Percentiles rank a stretch among this genome's conserved stretches.
phyloP scores from a whole-genome alignment of 2,888 invertebrate genomes.

The Aspidiotus destructor region DNA sequence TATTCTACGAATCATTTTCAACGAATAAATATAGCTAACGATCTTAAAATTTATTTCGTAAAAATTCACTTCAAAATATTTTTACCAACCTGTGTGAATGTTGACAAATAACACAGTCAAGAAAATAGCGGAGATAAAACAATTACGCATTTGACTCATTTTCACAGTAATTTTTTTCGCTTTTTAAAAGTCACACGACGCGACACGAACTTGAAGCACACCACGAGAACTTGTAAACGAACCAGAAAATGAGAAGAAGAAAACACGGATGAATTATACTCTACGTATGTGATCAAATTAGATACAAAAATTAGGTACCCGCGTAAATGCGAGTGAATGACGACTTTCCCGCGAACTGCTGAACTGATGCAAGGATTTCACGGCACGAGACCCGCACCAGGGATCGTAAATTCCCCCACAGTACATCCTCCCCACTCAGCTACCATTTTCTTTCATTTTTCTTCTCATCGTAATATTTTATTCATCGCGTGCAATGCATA shows the following conservation, averaged over 20 bases:
- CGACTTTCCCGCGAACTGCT: no score
- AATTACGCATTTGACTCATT: constrained; percentile 19
- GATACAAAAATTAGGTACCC: no score
- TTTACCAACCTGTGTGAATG: constrained; percentile 10
- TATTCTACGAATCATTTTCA: no score
- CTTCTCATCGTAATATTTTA: no score
- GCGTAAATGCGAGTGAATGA: no score
- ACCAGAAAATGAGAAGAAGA: background rate
- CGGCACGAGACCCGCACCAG: background rate
- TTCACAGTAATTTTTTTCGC: constrained; percentile 9
- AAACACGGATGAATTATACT: background rate
- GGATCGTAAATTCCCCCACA: constrained; percentile 1
- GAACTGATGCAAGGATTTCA: background rate
- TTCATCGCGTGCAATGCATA: no score
- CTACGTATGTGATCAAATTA: no score
- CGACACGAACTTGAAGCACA: no score
- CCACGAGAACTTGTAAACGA: background rate
- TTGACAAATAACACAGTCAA: constrained; percentile 12
- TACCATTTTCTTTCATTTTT: background rate
- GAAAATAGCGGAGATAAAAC: constrained; percentile 20
- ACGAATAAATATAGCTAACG: no score
- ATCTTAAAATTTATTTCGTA: no score
- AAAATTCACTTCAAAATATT: no score
- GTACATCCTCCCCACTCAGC: constrained; percentile 2
- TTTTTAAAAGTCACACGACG: no score